Conservation (phyloP, 1,140 invertebrate genomes). For the Delia radicum region DNA sequence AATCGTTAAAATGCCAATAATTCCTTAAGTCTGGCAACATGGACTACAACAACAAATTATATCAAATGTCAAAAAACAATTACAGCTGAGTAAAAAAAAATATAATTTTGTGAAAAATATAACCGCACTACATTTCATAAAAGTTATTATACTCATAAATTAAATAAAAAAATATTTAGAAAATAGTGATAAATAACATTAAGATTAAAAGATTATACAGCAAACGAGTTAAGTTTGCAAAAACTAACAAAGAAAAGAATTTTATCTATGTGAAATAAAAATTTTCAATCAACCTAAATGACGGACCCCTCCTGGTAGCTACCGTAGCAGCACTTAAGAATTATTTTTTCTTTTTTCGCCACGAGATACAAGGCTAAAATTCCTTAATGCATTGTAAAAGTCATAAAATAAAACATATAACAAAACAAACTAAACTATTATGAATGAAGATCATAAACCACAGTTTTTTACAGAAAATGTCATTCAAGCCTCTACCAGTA, state of each 20-base stretch:
- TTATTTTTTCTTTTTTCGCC: no score
- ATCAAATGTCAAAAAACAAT: background rate
- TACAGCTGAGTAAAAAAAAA: background rate
- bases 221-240: no score
- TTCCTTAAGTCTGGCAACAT: no score
- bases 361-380: no score
- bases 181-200: background rate
- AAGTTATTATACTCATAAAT: no score
- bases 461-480: background rate
- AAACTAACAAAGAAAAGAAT: background rate
- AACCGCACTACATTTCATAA: background rate
- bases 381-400: no score
- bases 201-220: no score
- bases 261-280: no score
- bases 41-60: background rate
- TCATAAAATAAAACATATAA: background rate
- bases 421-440: background rate
- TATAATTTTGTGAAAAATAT: background rate
- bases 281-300: no score
- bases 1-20: no score
- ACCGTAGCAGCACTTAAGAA: no score
- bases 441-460: background rate
- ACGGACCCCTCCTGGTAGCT: no score
- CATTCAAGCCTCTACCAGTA: background rate
- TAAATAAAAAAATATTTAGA: background rate